phyloP scores from a whole-genome alignment of 2,797 vertebrate species.

The Erethizon dorsatum region DNA sequence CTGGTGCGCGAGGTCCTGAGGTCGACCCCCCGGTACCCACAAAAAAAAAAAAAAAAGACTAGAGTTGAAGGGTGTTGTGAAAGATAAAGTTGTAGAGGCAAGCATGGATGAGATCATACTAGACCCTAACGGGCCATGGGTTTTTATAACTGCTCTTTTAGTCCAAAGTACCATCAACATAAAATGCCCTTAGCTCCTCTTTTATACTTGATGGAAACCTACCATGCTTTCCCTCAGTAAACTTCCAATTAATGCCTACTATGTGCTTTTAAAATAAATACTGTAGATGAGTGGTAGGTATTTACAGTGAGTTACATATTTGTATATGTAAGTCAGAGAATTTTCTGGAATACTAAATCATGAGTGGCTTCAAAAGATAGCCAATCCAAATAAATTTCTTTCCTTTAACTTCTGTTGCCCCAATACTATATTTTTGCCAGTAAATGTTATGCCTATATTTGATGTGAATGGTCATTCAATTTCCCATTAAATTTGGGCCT shows the following conservation, averaged over 20 bases:
- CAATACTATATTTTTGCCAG: background rate
- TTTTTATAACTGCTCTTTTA: background rate
- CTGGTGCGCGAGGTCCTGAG: too few relatives aligned
- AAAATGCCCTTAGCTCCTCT: background rate
- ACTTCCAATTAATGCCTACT: background rate
- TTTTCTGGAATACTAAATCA: conserved; percentile 39
- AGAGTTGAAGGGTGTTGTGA: background rate
- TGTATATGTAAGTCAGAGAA: conserved; percentile 21
- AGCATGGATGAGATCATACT: background rate
- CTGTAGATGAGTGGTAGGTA: background rate
- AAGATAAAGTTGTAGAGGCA: background rate
- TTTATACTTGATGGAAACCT: background rate
- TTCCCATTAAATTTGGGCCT: background rate
- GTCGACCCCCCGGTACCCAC: too few relatives aligned
- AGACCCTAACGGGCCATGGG: background rate
- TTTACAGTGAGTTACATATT: background rate
- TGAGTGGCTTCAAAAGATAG: conserved; percentile 22
- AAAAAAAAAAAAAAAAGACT: too few relatives aligned
- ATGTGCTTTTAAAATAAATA: background rate
- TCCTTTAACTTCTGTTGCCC: background rate
- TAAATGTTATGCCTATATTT: background rate
- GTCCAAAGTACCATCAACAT: background rate
- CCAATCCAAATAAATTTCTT: background rate
- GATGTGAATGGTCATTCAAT: background rate
- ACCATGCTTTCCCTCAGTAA: background rate